Conservation (phyloP, 2,888 invertebrate genomes). For the Helobdella robusta region DNA sequence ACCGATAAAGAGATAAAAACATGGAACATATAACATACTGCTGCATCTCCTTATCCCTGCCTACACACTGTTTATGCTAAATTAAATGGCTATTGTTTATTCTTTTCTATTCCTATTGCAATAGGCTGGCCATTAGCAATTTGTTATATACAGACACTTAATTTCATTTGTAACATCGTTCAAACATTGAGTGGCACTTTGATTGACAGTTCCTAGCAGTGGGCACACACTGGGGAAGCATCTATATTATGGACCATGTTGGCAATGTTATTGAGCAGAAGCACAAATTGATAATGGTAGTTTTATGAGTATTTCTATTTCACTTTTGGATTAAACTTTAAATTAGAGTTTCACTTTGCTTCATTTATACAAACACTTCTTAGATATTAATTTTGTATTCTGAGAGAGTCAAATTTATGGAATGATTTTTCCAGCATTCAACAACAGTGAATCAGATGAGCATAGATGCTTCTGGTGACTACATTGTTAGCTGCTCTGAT, state of each 20-base stretch:
- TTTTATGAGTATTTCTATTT: too few relatives aligned
- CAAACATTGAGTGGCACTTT: background rate
- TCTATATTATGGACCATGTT: conserved; percentile 81
- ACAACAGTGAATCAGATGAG: conserved; percentile 89
- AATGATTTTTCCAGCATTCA: conserved; percentile 66
- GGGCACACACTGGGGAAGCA: conserved; percentile 81
- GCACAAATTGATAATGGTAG: background rate
- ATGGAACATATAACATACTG: background rate
- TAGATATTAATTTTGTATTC: too few relatives aligned
- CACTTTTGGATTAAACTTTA: too few relatives aligned
- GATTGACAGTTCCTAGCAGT: conserved; percentile 69
- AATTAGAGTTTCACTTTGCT: too few relatives aligned
- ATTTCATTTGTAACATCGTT: background rate
- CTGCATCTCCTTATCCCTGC: too few relatives aligned
- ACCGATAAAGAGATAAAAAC: background rate
- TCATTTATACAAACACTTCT: too few relatives aligned
- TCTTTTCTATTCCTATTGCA: too few relatives aligned
- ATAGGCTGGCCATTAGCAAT: too few relatives aligned
- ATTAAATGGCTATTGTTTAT: too few relatives aligned
- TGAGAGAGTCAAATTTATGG: conserved; percentile 29
- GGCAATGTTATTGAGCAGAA: conserved; percentile 62
- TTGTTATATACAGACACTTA: background rate
- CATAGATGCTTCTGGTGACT: conserved; percentile 85
- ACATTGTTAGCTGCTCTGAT: conserved; percentile 62
- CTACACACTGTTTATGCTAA: too few relatives aligned